Base-by-base conservation (phyloP, 2,888 invertebrate genomes). In the Colletes collaris region DNA sequence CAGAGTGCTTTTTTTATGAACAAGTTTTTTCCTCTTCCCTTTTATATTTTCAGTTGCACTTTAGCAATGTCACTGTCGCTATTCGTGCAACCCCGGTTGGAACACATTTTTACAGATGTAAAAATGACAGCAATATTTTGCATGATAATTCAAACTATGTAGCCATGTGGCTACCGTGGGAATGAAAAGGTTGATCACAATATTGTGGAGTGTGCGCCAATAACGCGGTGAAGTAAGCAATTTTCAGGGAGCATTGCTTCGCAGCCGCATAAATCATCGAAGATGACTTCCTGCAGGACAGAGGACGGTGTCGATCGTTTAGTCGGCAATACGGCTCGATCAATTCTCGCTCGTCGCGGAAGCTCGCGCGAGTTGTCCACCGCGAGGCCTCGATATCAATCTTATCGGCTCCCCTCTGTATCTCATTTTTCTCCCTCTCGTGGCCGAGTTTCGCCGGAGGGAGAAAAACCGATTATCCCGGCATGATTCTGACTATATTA, bases 401-500 rank as follows among this genome's bases (percentile, higher is more conserved):
- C 64, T 69, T 55, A 64, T 77, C 60, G 49, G 8, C n/a, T 40
- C 4, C 11, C 60, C 73, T 10, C 49, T 63, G 4, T 76, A 63
- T 11, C 46, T 46, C 4, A 13, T 58, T 55, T 55, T 52, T 53
- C 40, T n/a, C 5, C 16, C 52, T 40, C 27, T 10, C 11, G 7
- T 35, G 59, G 3, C 59, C 69, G 69, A 69, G 59, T 69, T 69
- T 19, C 8, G 53, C 0, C 46, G 4, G 19, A 35, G 11, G 49
- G 13, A 50, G 53, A 76, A 78, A 76, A 78, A 77, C 13, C 59
- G 64, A 77, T 69, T 69, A 77, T 77, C 49, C 35, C 44, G 70
- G 49, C 7, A 46, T 8, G 59, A 59, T 69, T 65, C 64, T 59
- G 73, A 49, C 19, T 60, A 62, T 73, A 80, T 79, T 74, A 80